A percentile compares a stretch with the other conserved stretches of the same genome.
Conservation (phyloP, 2,888 invertebrate species). For the Tenodera sinensis region DNA sequence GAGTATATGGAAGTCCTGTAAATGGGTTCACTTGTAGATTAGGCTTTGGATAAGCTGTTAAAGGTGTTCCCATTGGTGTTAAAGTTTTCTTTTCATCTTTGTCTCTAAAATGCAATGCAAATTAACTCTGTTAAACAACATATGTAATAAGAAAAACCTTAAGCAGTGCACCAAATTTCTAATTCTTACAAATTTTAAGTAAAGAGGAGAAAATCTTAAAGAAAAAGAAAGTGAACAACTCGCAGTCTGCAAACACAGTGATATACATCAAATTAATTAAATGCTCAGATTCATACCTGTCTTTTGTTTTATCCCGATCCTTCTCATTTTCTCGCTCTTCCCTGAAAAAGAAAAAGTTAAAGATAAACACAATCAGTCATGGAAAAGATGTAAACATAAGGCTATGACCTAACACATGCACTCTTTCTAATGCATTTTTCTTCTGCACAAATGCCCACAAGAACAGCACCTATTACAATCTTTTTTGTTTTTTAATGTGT, state of each 20-base stretch:
- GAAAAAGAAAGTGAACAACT: no score
- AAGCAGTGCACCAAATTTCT: background rate
- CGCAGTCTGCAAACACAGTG: background rate
- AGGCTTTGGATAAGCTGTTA: conserved; percentile 49
- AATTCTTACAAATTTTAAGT: no score
- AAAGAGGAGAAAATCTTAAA: no score
- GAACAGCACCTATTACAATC: no score
- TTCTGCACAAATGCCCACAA: no score
- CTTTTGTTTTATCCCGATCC: conserved; percentile 24
- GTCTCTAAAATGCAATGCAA: conserved; percentile 22
- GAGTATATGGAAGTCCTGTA: conserved; percentile 79
- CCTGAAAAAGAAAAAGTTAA: conserved; percentile 1
- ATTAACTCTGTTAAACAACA: background rate
- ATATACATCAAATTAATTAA: background rate
- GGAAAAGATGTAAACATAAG: no score
- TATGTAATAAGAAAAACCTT: background rate
- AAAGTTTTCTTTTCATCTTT: conserved; percentile 35
- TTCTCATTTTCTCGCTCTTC: conserved; percentile 20
- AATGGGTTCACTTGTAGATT: conserved; percentile 63
- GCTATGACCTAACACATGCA: no score
- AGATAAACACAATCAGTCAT: no score
- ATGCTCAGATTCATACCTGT: conserved; percentile 4
- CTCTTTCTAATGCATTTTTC: no score
- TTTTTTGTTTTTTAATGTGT: no score
- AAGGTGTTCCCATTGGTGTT: conserved; percentile 42